Base-by-base conservation (phyloP, 2,113 vertebrate genomes). In the Pelodiscus sinensis region DNA sequence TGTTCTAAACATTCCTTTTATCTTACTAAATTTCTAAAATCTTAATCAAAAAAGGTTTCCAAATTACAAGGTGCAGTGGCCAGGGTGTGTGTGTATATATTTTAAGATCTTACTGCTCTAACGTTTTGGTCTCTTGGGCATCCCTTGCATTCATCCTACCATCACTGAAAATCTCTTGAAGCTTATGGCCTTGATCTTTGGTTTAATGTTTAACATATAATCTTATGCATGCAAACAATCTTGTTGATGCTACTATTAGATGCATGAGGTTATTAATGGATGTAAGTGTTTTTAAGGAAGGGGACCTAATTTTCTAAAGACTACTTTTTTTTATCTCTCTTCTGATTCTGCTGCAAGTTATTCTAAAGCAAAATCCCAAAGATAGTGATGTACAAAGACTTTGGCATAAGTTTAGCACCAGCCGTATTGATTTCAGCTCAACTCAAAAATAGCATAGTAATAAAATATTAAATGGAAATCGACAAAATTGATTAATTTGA, bases 21-120 rank as follows among this genome's bases (percentile, higher is more conserved):
- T 81, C 77, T 90, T 1, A 57, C 94, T 94, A 94, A 71, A 82
- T 86, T 60, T 94, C 88, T 52, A 86, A 50, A 81, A 78, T 24
- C 55, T 94, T 86, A 90, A 88, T 83, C 77, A 94, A 94, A 94
- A 96, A 71, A 91, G 96, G 58, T 71, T 62, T 90, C 96, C 96
- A 92, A 93, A 95, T 71, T 35, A 35, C 35, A 35, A 71, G n/a
- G 18, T 71, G 65, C 18, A 35, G 4, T 71, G n/a, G 9, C 65
- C n/a, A 35, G 65, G 31, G n/a, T 44, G 44, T 44, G 44, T 44
- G 44, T 44, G 44, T 44, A 6, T 44, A 44, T 44, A 5, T 44
- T 24, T 57, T 84, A 81, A 38, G 27, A 14, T 94, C 82, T 95
- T 92, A 16, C 80, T 92, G 57, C 52, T 51, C 16, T 68, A 35